These are phyloP conservation scores for Hippopotamus amphibius DNA, from an alignment of 2,113 vertebrate species.

Conservation along the genomic window DNA sequence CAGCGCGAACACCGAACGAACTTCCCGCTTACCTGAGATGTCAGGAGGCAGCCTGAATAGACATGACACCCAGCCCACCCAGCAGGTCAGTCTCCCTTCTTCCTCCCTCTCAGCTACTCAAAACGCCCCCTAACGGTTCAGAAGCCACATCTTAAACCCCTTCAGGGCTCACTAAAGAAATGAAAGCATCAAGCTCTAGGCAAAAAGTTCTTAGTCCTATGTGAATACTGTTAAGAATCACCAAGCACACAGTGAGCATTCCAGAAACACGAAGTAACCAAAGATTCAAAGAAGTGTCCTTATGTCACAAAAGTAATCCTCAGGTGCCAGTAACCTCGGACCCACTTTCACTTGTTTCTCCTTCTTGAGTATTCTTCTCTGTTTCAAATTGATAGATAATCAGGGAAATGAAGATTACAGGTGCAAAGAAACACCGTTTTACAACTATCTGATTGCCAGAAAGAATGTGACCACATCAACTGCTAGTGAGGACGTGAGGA, in stretches of 20 bases:
- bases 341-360: neutral
- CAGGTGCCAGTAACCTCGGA: fast-evolving
- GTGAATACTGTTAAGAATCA: neutral
- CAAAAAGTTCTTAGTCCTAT: too few relatives aligned
- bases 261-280: neutral
- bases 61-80: neutral
- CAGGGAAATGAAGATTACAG: neutral
- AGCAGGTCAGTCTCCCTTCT: too few relatives aligned
- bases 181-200: neutral
- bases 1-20: neutral
- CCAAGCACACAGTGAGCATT: neutral
- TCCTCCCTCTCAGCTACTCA: neutral
- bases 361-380: neutral
- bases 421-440: neutral
- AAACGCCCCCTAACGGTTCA: neutral
- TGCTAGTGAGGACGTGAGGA: neutral
- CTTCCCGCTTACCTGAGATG: neutral
- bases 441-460: neutral
- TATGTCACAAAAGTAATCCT: fast-evolving
- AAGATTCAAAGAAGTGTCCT: neutral
- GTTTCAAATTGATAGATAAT: neutral
- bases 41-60: neutral
- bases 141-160: neutral
- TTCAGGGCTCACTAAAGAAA: neutral
- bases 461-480: neutral